A percentile compares a stretch with the other conserved stretches of the same genome.
Conservation (phyloP, 53 echinoderm and acorn worm genomes). For the Henricia sp. region DNA sequence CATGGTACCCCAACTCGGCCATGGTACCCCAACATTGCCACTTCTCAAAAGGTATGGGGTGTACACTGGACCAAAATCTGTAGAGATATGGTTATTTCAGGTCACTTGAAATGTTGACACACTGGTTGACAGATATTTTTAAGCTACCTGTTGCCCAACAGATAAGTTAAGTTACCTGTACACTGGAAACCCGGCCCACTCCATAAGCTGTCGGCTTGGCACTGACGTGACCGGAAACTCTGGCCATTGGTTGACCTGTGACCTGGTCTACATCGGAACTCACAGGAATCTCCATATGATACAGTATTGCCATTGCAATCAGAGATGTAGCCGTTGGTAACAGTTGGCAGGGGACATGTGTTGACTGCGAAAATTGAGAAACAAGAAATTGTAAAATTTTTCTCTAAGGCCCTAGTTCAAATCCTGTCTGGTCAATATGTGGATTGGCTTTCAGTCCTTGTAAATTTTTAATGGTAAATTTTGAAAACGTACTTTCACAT, state of each 20-base stretch:
- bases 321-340: slow-evolving; percentile 61
- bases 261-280: slow-evolving; percentile 67
- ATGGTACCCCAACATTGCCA: no score
- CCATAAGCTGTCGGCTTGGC: slow-evolving; percentile 66
- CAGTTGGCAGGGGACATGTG: slow-evolving; percentile 64
- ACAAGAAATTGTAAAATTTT: neutral
- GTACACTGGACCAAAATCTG: no score
- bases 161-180: slow-evolving; percentile 40
- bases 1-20: no score
- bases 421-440: no score
- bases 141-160: no score
- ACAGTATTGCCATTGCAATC: slow-evolving; percentile 48
- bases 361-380: slow-evolving; percentile 40
- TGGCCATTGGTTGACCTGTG: slow-evolving; percentile 50
- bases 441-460: no score
- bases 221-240: slow-evolving; percentile 45
- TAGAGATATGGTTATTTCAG: no score
- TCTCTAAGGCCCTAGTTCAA: no score
- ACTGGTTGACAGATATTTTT: no score
- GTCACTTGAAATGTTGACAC: no score
- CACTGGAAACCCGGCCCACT: slow-evolving; percentile 64
- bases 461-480: neutral
- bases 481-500: slow-evolving; percentile 54
- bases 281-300: slow-evolving; percentile 59
- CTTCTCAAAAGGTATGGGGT: no score